Base-by-base conservation (phyloP, 2,797 vertebrate species). In the Syndactyla subalaris region DNA sequence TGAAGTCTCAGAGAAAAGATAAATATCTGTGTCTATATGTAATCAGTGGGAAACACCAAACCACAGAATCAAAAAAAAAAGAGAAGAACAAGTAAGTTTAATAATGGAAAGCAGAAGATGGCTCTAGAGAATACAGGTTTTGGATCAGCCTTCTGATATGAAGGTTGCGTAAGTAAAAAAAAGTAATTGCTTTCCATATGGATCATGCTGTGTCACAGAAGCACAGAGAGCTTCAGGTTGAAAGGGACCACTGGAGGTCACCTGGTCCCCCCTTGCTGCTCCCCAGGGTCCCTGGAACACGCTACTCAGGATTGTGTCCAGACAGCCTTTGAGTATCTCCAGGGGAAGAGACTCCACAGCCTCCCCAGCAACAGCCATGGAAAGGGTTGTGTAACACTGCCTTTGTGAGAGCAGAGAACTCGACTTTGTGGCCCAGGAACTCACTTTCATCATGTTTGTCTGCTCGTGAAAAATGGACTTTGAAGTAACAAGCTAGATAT, bases 301-400 rank as follows among this genome's bases (percentile, higher is more conserved):
- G 0, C 5, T 1, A 16, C 19, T 32, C 3, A 0, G 43, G 32
- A 26, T 0, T 0, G 5, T 41, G 52, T 1, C 23, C 79, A 58
- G 18, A 55, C 41, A 46, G 59, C 23, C 34, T 2, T 0, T 5
- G 24, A 46, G 66, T 1, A 6, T 10, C 8, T 4, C 30, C 41
- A n/a, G 80, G 58, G 45, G 41, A 27, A 39, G 45, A 71, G 12
- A 13, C 9, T 29, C 9, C 68, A 46, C 0, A 1, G 85, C 20
- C 76, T 52, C 10, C 51, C 8, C 66, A 59, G 80, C 52, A 78
- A 0, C 4, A 24, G 1, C 74, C 82, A 4, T 1, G 24, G 34
- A 61, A 54, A 34, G 14, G 26, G 5, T 4, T 84, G 49, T 11
- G 0, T 1, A 80, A 70, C 26, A 34, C 1, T 59, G 70, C 39